A percentile compares a stretch with the other conserved stretches of the same genome.
phyloP scores from a whole-genome alignment of 2,888 invertebrate genomes.

The Synergus japonicus region DNA sequence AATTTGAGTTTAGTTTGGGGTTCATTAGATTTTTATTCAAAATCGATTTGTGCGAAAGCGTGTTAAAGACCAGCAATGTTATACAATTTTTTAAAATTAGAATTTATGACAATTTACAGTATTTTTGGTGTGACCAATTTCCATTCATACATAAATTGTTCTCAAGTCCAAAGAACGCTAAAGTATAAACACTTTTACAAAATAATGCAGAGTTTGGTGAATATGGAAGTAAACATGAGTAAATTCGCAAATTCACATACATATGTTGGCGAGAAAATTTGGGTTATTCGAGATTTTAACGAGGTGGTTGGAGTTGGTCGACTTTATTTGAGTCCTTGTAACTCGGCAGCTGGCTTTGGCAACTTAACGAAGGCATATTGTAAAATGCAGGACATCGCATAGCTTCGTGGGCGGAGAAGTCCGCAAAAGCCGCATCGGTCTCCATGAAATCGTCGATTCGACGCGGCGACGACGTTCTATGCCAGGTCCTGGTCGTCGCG shows the following conservation, averaged over 20 bases:
- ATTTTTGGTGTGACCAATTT: too few species aligned
- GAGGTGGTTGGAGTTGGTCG: conserved; percentile 13
- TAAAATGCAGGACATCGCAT: conserved; percentile 66
- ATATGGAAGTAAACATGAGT: too few species aligned
- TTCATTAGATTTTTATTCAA: not conserved
- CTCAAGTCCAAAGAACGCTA: too few species aligned
- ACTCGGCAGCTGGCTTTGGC: conserved; percentile 59
- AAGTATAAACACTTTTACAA: too few species aligned
- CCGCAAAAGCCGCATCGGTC: conserved; percentile 76
- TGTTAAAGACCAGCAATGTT: not conserved
- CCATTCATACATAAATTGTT: too few species aligned
- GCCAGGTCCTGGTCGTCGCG: conserved; percentile 66
- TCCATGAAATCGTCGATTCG: conserved; percentile 76
- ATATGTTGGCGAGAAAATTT: not conserved
- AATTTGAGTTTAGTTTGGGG: not conserved
- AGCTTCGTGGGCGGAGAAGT: conserved; percentile 74
- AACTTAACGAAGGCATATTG: conserved; percentile 75
- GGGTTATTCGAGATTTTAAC: conserved; percentile 16
- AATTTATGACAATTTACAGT: too few species aligned
- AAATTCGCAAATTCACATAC: not conserved
- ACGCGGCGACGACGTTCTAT: conserved; percentile 72
- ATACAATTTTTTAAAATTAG: not conserved
- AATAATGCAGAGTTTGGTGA: not conserved
- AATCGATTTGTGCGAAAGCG: not conserved
- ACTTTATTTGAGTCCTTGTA: not conserved